These are phyloP conservation scores for Rhombomys opimus DNA, from an alignment of 2,113 vertebrate genomes.

Conservation along the genomic window DNA sequence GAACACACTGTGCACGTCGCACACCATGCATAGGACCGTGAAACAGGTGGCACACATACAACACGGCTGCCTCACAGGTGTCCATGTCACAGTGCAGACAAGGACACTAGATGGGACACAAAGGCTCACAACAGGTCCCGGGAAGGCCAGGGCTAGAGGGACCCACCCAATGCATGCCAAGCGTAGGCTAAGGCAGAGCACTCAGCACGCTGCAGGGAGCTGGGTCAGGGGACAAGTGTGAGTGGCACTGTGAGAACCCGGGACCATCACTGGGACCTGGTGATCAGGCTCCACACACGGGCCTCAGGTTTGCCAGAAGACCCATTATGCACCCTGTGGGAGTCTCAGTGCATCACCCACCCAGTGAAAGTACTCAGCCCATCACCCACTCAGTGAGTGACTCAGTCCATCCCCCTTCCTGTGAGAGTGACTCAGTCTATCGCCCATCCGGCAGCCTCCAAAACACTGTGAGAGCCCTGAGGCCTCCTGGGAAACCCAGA, in stretches of 20 bases:
- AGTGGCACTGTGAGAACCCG: no score
- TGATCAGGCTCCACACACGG: neutral
- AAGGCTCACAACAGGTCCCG: neutral
- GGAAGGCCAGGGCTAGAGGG: neutral
- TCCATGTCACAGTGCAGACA: neutral
- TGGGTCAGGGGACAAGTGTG: neutral
- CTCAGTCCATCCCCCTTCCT: neutral
- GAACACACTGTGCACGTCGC: neutral
- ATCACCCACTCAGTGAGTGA: neutral
- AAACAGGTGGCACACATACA: neutral
- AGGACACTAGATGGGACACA: neutral
- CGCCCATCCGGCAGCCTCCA: fast-evolving
- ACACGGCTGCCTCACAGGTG: neutral
- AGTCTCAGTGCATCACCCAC: neutral
- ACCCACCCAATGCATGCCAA: neutral
- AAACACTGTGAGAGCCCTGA: fast-evolving
- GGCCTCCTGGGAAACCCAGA: neutral
- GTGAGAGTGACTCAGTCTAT: neutral
- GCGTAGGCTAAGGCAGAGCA: neutral
- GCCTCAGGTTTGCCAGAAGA: neutral
- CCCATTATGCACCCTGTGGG: neutral
- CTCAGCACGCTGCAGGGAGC: neutral
- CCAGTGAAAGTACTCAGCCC: neutral
- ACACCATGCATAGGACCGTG: neutral
- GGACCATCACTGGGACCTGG: neutral